A percentile compares a stretch with the other conserved stretches of the same genome.
phyloP scores from a whole-genome alignment of 2,888 invertebrate genomes.

The Sphecodes monilicornis region DNA sequence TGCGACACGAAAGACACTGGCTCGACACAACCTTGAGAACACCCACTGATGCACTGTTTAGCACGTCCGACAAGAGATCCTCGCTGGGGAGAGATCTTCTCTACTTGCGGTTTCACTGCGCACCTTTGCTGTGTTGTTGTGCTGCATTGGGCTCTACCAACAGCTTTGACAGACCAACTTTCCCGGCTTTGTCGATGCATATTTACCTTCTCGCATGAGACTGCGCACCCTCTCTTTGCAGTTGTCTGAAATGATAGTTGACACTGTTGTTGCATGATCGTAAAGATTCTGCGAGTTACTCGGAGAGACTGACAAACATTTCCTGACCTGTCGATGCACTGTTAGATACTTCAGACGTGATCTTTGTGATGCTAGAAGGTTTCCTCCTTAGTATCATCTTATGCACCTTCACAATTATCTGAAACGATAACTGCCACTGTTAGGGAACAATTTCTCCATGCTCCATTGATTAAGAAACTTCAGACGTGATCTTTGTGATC shows the following conservation, averaged over 20 bases:
- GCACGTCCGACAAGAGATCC: not conserved
- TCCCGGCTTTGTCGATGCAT: not conserved
- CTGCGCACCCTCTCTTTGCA: not conserved
- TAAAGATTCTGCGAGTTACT: not conserved
- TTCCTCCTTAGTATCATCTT: not conserved
- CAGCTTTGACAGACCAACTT: not conserved
- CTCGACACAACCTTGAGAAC: not conserved
- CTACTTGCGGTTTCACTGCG: not conserved
- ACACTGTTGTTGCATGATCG: not conserved
- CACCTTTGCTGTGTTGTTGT: not conserved
- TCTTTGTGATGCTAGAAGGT: too few relatives aligned
- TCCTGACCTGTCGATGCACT: not conserved
- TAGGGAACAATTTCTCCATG: too few relatives aligned
- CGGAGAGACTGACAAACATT: not conserved
- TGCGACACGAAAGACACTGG: slow-evolving; percentile 27
- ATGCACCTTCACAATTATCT: not conserved
- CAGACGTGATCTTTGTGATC: too few relatives aligned
- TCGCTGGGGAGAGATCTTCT: not conserved
- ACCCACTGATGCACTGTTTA: not conserved
- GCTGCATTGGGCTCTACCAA: not conserved
- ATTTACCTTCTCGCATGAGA: not conserved
- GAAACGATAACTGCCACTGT: not conserved
- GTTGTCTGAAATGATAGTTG: not conserved
- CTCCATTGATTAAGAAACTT: too few relatives aligned
- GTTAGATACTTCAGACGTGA: not conserved